phyloP scores from a whole-genome alignment of 2,888 invertebrate species.

The Drosophila mayaguana region DNA sequence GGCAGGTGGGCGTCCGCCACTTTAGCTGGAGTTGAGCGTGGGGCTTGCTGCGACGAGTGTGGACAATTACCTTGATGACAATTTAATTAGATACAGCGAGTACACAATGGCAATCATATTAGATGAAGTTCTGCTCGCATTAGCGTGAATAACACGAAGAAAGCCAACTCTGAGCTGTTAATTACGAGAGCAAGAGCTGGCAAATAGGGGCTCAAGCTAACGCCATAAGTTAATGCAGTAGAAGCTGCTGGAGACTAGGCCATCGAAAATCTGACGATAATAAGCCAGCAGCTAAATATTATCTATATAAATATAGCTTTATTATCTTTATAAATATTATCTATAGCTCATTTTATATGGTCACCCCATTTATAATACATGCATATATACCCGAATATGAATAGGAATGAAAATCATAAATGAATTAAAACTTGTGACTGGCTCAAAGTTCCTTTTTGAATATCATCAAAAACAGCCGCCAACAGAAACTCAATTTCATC shows the following conservation, averaged over 20 bases:
- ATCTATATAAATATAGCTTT: too few relatives aligned
- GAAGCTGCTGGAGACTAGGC: neutral
- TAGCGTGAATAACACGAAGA: neutral
- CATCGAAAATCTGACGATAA: too few relatives aligned
- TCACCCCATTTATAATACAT: too few relatives aligned
- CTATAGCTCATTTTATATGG: too few relatives aligned
- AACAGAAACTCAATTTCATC: neutral
- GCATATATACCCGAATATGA: neutral
- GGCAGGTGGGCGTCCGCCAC: neutral
- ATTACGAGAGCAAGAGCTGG: neutral
- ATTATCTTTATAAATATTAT: neutral
- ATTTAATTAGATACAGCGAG: conserved; percentile 24
- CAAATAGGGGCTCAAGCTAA: neutral
- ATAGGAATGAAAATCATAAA: neutral
- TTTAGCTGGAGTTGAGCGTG: neutral
- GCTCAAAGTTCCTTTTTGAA: neutral
- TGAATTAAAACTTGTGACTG: neutral
- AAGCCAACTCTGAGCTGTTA: conserved; percentile 1
- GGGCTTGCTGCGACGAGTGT: neutral
- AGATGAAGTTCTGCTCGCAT: conserved; percentile 3
- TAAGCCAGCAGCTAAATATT: neutral
- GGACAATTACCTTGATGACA: conserved; percentile 24
- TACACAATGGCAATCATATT: conserved; percentile 8
- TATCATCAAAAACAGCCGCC: neutral
- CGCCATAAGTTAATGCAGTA: neutral